Base-by-base conservation (phyloP, 2,797 vertebrate genomes). In the Ctenopoma kingsleyae region DNA sequence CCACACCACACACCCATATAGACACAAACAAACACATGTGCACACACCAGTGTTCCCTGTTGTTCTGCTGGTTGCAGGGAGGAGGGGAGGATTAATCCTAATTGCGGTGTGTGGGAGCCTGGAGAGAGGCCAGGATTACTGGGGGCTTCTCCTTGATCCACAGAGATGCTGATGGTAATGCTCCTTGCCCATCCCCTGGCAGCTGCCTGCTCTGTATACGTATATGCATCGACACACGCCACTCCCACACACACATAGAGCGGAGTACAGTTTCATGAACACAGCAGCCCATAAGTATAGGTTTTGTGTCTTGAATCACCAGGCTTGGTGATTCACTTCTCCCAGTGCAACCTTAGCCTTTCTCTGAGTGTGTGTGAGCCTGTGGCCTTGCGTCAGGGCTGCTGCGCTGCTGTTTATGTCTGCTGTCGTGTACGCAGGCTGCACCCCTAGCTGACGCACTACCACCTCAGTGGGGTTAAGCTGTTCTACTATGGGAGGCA, bases 151-250 rank as follows among this genome's bases (percentile, higher is more conserved):
- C 79, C 81, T 82, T 92, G 88, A 93, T 92, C 89, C 89, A 25
- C 75, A 83, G 76, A 91, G 88, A 93, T 90, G 89, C 86, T 89
- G 89, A 93, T 92, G 88, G 61, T 93, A 93, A 93, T 92, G 85
- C 85, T 89, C 65, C 67, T 69, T 71, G 89, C 84, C 81, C 80
- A 67, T 86, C 85, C 86, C 68, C 80, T 71, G 78, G 79, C 87
- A 86, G 76, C 78, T 76, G 83, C 74, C 86, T 71, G 67, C 23
- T 2, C 69, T n/a, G 2, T 76, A 64, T 50, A 67, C 72, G 20
- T 82, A 49, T 64, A 82, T 72, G 76, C 76, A 69, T 77, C 65
- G 69, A 60, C 44, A 22, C 72, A 87, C 16, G 61, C 71, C 78
- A 65, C 82, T 76, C 88, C 83, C 83, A 83, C 83, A 25, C 83